Evolutionary conservation across 2,888 invertebrate genomes (phyloP).

Genomic region (Rhaphigaster nebulosa): DNA sequence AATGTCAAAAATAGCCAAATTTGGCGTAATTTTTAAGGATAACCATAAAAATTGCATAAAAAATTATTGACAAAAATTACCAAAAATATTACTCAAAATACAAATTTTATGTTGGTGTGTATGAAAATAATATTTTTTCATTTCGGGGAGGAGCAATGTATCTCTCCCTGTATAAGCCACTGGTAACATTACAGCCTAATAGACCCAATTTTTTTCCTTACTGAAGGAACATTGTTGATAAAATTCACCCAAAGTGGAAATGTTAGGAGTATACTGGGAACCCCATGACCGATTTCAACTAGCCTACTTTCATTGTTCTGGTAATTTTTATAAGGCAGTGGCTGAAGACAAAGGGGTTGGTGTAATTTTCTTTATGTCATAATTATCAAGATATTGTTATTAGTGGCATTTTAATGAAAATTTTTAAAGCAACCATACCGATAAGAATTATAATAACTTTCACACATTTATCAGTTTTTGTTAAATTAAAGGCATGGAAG

Average conservation of each 20-base stretch:
- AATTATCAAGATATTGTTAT: neutral
- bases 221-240: neutral
- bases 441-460: neutral
- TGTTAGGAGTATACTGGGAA: neutral
- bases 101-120: too few species aligned
- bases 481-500: neutral
- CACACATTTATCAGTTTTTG: neutral
- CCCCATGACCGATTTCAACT: neutral
- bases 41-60: too few species aligned
- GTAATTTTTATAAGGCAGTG: neutral
- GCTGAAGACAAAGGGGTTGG: neutral
- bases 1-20: too few species aligned
- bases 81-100: too few species aligned
- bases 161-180: too few species aligned
- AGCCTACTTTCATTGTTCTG: constrained; percentile 27
- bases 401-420: neutral
- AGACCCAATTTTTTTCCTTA: neutral
- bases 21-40: too few species aligned
- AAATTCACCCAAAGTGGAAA: neutral
- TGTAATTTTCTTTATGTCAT: neutral
- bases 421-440: too few species aligned
- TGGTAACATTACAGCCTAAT: neutral
- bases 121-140: too few species aligned
- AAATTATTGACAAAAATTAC: too few species aligned
- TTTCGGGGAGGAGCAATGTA: too few species aligned